Conservation (phyloP, 1,140 invertebrate genomes). For the Scaptomyza pallida region DNA sequence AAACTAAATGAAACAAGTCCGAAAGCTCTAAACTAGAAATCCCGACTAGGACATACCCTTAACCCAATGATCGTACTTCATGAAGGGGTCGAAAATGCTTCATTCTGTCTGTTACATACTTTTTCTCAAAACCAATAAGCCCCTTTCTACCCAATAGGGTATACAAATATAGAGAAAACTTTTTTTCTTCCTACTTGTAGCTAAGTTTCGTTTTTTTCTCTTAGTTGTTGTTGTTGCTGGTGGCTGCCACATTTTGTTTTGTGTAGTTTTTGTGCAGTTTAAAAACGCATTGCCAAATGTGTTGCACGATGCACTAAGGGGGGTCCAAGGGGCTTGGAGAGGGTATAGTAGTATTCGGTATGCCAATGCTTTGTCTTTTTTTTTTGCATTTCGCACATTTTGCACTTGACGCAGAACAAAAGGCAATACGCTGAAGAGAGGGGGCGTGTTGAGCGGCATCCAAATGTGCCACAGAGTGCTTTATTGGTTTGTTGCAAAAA, state of each 20-base stretch:
- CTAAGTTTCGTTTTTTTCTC: constrained; percentile 47
- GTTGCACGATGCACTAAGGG: constrained; percentile 61
- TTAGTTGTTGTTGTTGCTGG: constrained; percentile 34
- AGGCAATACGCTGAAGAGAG: constrained; percentile 28
- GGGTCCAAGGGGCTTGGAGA: not conserved
- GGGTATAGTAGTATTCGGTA: constrained; percentile 17
- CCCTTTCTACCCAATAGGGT: too few relatives aligned
- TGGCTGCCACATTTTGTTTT: constrained; percentile 80
- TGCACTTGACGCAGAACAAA: constrained; percentile 70
- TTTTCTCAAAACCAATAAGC: too few relatives aligned
- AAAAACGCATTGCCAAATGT: constrained; percentile 81
- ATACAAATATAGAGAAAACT: too few relatives aligned
- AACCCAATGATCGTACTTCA: too few relatives aligned
- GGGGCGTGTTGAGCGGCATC: too few relatives aligned
- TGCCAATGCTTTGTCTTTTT: constrained; percentile 61
- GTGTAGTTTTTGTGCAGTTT: constrained; percentile 72
- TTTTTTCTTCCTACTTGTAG: constrained; percentile 56
- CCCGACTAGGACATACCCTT: too few relatives aligned
- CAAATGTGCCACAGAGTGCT: not conserved
- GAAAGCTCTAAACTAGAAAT: too few relatives aligned
- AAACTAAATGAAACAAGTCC: constrained; percentile 74
- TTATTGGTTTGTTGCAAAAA: not conserved
- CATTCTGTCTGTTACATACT: too few relatives aligned
- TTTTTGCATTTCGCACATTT: constrained; percentile 77
- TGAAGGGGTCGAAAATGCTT: too few relatives aligned